Conservation (phyloP, 2,113 vertebrate species). For the Tenebrosternarchus preto region DNA sequence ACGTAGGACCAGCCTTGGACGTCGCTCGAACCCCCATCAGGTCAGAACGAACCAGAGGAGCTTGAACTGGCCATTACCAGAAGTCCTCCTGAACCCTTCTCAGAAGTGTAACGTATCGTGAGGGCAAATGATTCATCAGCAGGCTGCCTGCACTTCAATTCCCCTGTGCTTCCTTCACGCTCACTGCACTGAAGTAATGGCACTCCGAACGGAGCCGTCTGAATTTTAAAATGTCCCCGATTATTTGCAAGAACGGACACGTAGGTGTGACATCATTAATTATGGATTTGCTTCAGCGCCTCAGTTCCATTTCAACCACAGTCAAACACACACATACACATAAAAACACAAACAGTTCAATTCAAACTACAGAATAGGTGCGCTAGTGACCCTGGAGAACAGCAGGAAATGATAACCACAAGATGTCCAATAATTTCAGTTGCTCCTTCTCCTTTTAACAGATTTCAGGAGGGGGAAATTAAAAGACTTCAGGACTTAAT, state of each 20-base stretch:
- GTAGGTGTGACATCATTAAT: slow-evolving; percentile 53
- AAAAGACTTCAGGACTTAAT: slow-evolving; percentile 24
- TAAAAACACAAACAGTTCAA: slow-evolving; percentile 33
- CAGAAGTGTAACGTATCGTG: slow-evolving; percentile 2
- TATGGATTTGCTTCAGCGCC: slow-evolving; percentile 38
- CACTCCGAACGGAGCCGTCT: slow-evolving; percentile 24
- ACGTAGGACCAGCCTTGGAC: background rate
- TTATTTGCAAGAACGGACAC: slow-evolving; percentile 50
- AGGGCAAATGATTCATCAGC: slow-evolving; percentile 2
- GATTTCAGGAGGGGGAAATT: slow-evolving; percentile 10
- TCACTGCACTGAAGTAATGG: slow-evolving; percentile 53
- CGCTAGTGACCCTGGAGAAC: background rate
- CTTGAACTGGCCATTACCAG: background rate
- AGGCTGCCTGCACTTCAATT: slow-evolving; percentile 21
- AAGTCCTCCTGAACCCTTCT: background rate
- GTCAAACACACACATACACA: background rate
- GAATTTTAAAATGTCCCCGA: slow-evolving; percentile 47
- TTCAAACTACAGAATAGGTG: slow-evolving; percentile 17
- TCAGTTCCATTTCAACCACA: slow-evolving; percentile 8
- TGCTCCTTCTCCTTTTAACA: background rate
- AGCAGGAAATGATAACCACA: slow-evolving; percentile 1
- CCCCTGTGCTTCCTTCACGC: slow-evolving; percentile 20
- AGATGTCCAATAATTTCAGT: slow-evolving; percentile 15
- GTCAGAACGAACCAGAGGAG: background rate
- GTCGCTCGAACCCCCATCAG: background rate